phyloP scores from a whole-genome alignment of 2,797 vertebrate species.

The Xiphorhynchus erythropygius region DNA sequence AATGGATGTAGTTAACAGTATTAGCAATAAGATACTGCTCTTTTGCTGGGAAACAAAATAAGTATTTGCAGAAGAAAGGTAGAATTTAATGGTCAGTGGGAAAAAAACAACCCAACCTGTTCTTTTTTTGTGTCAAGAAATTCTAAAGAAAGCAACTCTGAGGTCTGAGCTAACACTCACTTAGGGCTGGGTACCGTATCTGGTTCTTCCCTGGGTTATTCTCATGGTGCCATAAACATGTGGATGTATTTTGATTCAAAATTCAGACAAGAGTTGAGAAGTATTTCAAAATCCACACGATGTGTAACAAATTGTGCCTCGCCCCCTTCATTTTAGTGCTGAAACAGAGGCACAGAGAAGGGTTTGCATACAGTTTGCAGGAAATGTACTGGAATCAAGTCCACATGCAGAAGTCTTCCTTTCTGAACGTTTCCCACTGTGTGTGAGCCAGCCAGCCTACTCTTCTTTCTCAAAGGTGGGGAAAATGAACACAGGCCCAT shows the following conservation, averaged over 20 bases:
- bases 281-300: background rate
- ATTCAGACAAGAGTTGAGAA: background rate
- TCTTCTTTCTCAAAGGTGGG: background rate
- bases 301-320: background rate
- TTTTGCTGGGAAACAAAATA: background rate
- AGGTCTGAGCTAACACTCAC: background rate
- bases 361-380: background rate
- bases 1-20: background rate
- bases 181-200: background rate
- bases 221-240: background rate
- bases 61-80: background rate
- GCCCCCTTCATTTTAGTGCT: background rate
- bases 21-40: background rate
- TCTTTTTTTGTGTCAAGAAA: background rate
- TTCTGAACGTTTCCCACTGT: background rate
- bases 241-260: background rate
- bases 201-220: background rate
- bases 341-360: background rate
- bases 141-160: background rate
- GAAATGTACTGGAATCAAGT: background rate
- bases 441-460: background rate
- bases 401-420: background rate
- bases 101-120: background rate
- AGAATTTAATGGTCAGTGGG: background rate
- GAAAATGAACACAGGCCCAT: background rate